Evolutionary conservation across 1,140 invertebrate species (phyloP).

Genomic region (Mizuhopecten yessoensis): DNA sequence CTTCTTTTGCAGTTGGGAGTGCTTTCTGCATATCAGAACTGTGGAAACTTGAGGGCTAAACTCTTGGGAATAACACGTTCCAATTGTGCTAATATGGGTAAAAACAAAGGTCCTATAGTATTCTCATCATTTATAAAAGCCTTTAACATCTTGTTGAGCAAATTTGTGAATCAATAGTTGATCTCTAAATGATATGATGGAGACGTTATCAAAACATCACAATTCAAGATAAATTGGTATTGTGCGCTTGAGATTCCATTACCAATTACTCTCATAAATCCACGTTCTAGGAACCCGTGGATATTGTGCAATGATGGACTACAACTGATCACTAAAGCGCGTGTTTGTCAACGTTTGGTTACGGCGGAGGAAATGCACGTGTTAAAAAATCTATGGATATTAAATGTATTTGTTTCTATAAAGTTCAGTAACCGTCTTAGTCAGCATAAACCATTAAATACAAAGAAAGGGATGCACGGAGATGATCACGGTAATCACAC

Average conservation of each 20-base stretch:
- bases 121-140: not conserved
- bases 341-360: not conserved
- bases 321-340: not conserved
- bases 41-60: not conserved
- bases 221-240: slow-evolving; percentile 20
- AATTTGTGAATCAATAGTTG: slow-evolving; percentile 17
- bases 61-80: not conserved
- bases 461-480: too few relatives aligned
- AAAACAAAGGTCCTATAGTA: not conserved
- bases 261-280: not conserved
- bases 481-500: too few relatives aligned
- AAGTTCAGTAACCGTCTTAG: not conserved
- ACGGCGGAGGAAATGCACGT: not conserved
- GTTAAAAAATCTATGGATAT: not conserved
- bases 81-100: not conserved
- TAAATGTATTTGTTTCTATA: not conserved
- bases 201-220: slow-evolving; percentile 27
- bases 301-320: not conserved
- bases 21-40: not conserved
- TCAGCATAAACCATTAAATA: not conserved
- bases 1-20: not conserved
- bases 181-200: not conserved
- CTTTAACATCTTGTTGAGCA: not conserved
- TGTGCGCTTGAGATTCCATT: slow-evolving; percentile 14
- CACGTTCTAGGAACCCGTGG: not conserved